Evolutionary conservation across 2,797 vertebrate species (phyloP), one percentile per base, ranked within the genome.

Genomic region (Urocyon cinereoargenteus): DNA sequence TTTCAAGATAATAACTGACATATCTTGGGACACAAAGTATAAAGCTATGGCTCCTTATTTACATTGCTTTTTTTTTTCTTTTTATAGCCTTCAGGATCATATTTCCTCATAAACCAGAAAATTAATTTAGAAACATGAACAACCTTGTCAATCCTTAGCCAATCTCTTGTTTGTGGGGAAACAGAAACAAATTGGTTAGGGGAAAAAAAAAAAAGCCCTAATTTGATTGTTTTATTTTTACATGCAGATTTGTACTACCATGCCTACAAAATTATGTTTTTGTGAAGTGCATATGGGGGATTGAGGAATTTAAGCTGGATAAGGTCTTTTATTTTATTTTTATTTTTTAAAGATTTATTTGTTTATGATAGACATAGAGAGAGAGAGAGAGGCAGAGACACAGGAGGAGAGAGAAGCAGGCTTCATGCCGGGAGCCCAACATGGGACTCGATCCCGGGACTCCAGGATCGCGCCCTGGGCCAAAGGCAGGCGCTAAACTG

Each of bases 101-200:
- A 34, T 82, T 87, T 94, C n/a, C 28, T 72, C 45, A 73, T 93
- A 90, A 96, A 78, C 16, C 57, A 96, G 61, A 96, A 11, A 55
- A 72, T 90, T 96, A 45, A 82, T 92, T 97, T 92, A 92, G 81
- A 91, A 93, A 68, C n/a, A 45, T 24, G 51, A 87, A 88, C 90
- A 94, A 36, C 12, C 49, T 90, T 91, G 79, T 89, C 79, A 77
- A 55, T 85, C n/a, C 86, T 91, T 53, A 85, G 64, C 31, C 28
- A 62, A 75, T 91, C 93, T 55, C 49, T 93, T 84, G 92, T 90
- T 93, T 84, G 14, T 49, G 15, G 68, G 72, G 51, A 96, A 83
- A 57, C 79, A 93, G 79, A 94, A 97, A 83, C 77, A 93, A 93
- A 85, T 84, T 66, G 55, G 57, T 89, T 55, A 40, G 59, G 15